Conservation (phyloP, 2,113 vertebrate species). For the Chlorocebus sabaeus region DNA sequence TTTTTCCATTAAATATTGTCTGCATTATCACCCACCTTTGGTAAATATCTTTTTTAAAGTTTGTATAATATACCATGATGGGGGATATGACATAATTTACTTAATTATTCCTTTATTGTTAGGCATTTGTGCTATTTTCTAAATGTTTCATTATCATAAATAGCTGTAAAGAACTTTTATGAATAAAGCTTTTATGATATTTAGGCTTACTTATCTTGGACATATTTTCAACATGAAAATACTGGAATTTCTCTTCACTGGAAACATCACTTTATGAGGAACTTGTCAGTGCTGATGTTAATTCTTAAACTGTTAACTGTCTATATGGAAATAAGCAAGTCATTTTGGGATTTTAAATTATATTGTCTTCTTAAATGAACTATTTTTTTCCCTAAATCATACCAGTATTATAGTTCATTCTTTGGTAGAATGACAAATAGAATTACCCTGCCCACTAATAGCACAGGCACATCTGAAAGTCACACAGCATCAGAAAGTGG, state of each 20-base stretch:
- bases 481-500: background rate
- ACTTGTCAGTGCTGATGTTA: background rate
- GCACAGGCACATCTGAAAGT: background rate
- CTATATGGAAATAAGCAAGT: background rate
- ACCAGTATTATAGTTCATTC: background rate
- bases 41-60: background rate
- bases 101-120: background rate
- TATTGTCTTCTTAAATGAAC: background rate
- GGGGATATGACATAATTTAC: background rate
- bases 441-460: background rate
- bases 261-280: background rate
- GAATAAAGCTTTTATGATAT: background rate
- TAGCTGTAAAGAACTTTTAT: background rate
- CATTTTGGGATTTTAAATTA: constrained; percentile 14
- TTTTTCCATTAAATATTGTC: background rate
- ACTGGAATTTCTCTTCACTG: background rate
- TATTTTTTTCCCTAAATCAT: background rate
- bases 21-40: background rate
- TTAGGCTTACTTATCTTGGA: constrained; percentile 25
- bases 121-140: constrained; percentile 1
- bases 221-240: constrained; percentile 38
- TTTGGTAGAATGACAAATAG: background rate
- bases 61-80: background rate
- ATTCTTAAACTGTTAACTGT: background rate
- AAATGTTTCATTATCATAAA: constrained; percentile 9